Base-by-base conservation (phyloP, 2,797 vertebrate species). In the Gambelia wislizenii region DNA sequence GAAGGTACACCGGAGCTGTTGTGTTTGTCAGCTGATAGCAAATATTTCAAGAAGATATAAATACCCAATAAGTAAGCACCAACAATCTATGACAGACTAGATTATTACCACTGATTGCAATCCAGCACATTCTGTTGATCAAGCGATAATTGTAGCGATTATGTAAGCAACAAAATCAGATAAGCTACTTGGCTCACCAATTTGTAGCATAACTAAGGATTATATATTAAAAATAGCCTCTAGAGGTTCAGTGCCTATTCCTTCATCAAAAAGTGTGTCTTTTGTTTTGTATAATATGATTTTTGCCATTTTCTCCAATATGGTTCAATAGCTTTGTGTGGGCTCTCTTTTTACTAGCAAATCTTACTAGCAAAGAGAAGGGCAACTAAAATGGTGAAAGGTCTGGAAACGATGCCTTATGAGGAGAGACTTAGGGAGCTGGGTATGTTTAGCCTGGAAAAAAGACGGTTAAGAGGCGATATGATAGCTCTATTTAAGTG, bases 81-180 rank as follows among this genome's bases (percentile, higher is more conserved):
- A 42, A 56, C 27, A 47, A 85, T 85, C 4, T 75, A 5, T 56
- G 70, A 75, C 8, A 54, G 49, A 56, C n/a, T 54, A 59, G n/a
- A 75, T 39, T 85, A 61, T 85, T 76, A n/a, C 54, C 20, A 33
- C 22, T 72, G 36, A 72, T 20, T 79, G n/a, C n/a, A 79, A n/a
- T 39, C 22, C 61, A 52, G 47, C 20, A 52, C 64, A 70, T 72
- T 72, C 33, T 12, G 82, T 69, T n/a, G 64, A 72, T 72, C 64
- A 80, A 80, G 30, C 44, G 36, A 70, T 42, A 80, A 87, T 70
- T 87, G n/a, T 33, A 27, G 83, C 52, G 42, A 33, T 87, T 80
- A 30, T 67, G 25, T 72, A 30, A 72, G 39, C 16, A 72, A 52
- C 10, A 22, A 13, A 81, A 44, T 87, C 30, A 47, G 64, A 72